Evolutionary conservation across 2,888 invertebrate species (phyloP).

Genomic region (Drosophila hamatofila): DNA sequence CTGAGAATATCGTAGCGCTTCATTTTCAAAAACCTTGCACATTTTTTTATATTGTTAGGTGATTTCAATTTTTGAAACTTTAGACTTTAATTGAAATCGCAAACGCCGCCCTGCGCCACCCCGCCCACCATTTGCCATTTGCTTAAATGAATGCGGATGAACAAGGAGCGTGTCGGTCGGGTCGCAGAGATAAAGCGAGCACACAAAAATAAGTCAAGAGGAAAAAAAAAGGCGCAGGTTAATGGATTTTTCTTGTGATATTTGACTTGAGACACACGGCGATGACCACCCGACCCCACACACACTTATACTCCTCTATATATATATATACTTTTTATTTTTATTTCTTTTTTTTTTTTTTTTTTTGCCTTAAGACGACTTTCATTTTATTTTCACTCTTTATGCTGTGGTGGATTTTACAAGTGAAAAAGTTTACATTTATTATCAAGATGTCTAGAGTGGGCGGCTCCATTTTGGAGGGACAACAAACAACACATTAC

Average conservation of each 20-base stretch:
- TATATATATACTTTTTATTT: conserved; percentile 6
- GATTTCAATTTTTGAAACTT: conserved; percentile 3
- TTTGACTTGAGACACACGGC: conserved; percentile 59
- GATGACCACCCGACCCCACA: conserved; percentile 51
- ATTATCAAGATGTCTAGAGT: conserved; percentile 55
- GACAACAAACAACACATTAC: conserved; percentile 77
- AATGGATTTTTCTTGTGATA: conserved; percentile 81
- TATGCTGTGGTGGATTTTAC: conserved; percentile 53
- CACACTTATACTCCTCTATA: not conserved
- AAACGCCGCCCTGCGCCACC: not conserved
- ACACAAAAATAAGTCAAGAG: conserved; percentile 48
- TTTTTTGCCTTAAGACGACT: conserved; percentile 22
- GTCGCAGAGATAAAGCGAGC: conserved; percentile 37
- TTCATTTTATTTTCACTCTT: conserved; percentile 69
- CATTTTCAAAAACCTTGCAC: not conserved
- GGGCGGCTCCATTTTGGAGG: conserved; percentile 50
- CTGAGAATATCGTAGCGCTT: not conserved
- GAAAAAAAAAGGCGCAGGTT: conserved; percentile 64
- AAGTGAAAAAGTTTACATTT: conserved; percentile 77
- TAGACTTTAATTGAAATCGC: conserved; percentile 18
- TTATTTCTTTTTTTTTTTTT: conserved; percentile 29
- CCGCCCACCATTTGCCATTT: conserved; percentile 3
- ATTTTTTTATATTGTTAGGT: not conserved
- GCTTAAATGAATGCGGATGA: conserved; percentile 23
- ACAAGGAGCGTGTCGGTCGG: conserved; percentile 20